These are phyloP conservation scores for Tromatobia lineatoria DNA, from an alignment of 2,888 invertebrate species.

Conservation along the genomic window DNA sequence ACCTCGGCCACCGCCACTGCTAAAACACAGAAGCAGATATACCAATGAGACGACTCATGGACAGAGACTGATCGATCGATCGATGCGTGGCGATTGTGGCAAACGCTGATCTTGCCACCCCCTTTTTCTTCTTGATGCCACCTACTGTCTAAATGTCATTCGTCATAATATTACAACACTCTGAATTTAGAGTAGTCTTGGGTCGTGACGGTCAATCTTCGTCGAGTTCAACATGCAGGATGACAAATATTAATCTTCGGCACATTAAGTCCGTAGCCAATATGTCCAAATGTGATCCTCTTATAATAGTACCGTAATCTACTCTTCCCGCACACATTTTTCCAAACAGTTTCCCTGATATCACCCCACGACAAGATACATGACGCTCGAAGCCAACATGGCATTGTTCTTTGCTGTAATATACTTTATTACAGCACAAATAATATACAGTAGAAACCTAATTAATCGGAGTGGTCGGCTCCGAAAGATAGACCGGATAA, in stretches of 20 bases:
- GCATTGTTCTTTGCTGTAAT: constrained; percentile 14
- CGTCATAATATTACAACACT: constrained; percentile 56
- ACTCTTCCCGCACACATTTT: constrained; percentile 24
- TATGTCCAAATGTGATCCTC: background rate
- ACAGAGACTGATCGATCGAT: constrained; percentile 85
- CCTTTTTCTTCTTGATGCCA: constrained; percentile 87
- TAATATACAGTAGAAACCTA: constrained; percentile 4
- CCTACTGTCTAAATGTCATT: constrained; percentile 88
- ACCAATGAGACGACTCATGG: constrained; percentile 90
- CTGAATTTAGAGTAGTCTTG: constrained; percentile 45
- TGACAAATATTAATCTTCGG: constrained; percentile 46
- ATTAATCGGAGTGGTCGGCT: background rate
- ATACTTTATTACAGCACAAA: constrained; percentile 6
- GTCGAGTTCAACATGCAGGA: constrained; percentile 64
- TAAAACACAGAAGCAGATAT: constrained; percentile 94
- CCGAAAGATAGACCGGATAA: too few species aligned
- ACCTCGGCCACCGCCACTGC: constrained; percentile 97
- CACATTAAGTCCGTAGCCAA: constrained; percentile 56
- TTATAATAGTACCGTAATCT: constrained; percentile 35
- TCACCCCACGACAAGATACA: constrained; percentile 66
- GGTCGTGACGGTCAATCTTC: constrained; percentile 55
- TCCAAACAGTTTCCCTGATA: constrained; percentile 41
- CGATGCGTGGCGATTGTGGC: constrained; percentile 86
- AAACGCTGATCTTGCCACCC: constrained; percentile 87
- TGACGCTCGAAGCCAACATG: constrained; percentile 50